These are phyloP conservation scores for Loripinus fragilis DNA, from an alignment of 2,888 invertebrate species.

Conservation along the genomic window DNA sequence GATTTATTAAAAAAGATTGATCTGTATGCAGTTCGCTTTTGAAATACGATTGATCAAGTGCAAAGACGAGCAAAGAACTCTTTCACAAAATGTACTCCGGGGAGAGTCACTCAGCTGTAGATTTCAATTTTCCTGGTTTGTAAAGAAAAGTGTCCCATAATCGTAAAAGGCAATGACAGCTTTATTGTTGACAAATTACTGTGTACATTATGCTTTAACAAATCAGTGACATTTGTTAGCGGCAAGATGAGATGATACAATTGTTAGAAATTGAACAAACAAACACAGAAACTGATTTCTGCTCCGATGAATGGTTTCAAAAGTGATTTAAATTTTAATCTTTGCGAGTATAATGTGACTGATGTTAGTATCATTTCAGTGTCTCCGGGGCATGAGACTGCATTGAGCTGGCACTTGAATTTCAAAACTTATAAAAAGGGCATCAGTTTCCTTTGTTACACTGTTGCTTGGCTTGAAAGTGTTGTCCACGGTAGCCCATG, in stretches of 20 bases:
- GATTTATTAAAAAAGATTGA: too few species aligned
- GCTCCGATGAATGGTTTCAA: not conserved
- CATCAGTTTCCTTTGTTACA: too few species aligned
- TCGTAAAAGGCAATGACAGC: not conserved
- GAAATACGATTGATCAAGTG: too few species aligned
- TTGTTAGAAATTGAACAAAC: slow-evolving; percentile 7
- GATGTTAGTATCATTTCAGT: too few species aligned
- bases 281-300: not conserved
- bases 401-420: too few species aligned
- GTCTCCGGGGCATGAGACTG: too few species aligned
- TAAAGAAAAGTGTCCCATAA: not conserved
- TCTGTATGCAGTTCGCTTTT: too few species aligned
- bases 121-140: not conserved
- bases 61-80: not conserved
- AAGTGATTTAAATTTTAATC: not conserved
- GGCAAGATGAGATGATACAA: slow-evolving; percentile 5
- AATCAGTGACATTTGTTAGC: not conserved
- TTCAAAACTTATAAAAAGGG: too few species aligned
- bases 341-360: too few species aligned
- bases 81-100: not conserved
- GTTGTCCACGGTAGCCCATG: too few species aligned
- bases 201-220: not conserved
- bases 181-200: slow-evolving; percentile 5
- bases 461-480: too few species aligned
- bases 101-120: slow-evolving; percentile 10